Evolutionary conservation across 2,888 invertebrate species (phyloP).

Genomic region (Microplitis deprimator): DNA sequence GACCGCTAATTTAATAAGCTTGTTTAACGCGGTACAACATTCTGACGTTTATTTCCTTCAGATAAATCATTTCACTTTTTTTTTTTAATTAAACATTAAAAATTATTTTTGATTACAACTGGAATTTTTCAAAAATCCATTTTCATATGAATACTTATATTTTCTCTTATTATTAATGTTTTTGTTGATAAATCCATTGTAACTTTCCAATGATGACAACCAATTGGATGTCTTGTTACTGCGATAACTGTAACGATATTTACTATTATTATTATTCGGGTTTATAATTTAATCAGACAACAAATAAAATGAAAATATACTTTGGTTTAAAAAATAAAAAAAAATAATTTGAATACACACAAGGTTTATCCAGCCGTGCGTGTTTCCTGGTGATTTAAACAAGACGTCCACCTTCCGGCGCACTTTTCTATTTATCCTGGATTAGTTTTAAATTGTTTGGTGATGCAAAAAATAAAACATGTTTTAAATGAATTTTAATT

Average conservation of each 20-base stretch:
- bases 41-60: too few species aligned
- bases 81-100: too few species aligned
- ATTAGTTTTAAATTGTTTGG: background rate
- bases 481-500: background rate
- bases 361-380: conserved; percentile 20
- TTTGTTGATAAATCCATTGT: background rate
- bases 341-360: conserved; percentile 31
- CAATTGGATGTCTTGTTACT: background rate
- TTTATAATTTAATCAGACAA: too few species aligned
- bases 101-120: too few species aligned
- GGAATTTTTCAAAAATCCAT: too few species aligned
- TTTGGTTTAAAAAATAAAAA: background rate
- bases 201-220: background rate
- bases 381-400: conserved; percentile 16
- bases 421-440: background rate
- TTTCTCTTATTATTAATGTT: background rate
- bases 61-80: too few species aligned
- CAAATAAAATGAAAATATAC: background rate
- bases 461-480: background rate
- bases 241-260: background rate
- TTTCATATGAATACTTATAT: too few species aligned
- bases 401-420: conserved; percentile 7
- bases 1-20: too few species aligned
- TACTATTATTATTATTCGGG: background rate
- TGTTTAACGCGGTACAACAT: too few species aligned